These are phyloP conservation scores for Rhynchonycteris naso DNA, from an alignment of 2,797 vertebrate genomes.

Conservation along the genomic window DNA sequence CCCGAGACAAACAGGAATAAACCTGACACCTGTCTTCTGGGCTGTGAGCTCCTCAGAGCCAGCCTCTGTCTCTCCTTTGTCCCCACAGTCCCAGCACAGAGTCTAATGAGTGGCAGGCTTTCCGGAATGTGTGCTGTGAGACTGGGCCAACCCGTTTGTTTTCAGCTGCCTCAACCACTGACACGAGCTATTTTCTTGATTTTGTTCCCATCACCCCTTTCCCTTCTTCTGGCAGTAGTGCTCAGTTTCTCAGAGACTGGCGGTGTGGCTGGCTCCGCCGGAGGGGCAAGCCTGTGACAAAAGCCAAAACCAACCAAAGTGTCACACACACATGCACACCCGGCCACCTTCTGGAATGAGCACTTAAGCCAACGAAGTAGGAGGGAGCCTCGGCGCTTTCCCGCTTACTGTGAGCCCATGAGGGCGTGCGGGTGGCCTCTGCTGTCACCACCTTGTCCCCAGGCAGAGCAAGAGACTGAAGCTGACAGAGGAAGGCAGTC, in stretches of 20 bases:
- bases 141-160: neutral
- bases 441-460: neutral
- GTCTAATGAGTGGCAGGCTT: neutral
- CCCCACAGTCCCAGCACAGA: neutral
- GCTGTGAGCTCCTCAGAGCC: neutral
- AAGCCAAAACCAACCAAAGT: neutral
- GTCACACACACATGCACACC: too few relatives aligned
- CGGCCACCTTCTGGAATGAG: too few relatives aligned
- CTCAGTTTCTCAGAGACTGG: neutral
- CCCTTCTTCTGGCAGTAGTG: neutral
- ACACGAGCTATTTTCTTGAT: neutral
- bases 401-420: too few relatives aligned
- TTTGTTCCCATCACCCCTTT: neutral
- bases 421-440: neutral
- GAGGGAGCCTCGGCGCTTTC: neutral
- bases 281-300: neutral
- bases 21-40: neutral
- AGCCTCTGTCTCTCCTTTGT: neutral
- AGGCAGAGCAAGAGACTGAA: neutral
- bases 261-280: neutral
- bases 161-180: neutral
- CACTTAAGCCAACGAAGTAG: accelerated
- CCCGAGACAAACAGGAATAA: neutral
- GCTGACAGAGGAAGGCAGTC: neutral
- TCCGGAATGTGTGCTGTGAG: neutral